Evolutionary conservation across 23 tunicate species (phyloP).

Genomic region (Halocynthia aurantium): DNA sequence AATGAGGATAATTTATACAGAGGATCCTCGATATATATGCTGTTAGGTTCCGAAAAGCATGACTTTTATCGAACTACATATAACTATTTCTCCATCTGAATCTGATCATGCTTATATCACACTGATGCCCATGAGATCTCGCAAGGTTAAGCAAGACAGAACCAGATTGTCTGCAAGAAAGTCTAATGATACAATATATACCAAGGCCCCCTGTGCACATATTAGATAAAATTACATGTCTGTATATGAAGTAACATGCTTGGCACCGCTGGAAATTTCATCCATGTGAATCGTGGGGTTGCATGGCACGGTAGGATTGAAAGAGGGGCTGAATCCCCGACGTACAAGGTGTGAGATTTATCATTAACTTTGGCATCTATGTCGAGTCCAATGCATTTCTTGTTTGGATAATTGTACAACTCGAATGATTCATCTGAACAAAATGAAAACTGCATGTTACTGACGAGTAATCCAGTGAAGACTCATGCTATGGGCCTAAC

Average conservation of each 20-base stretch:
- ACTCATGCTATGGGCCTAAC: neutral
- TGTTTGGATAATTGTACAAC: conserved; percentile 18
- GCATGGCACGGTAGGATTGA: conserved; percentile 29
- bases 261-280: conserved; percentile 14
- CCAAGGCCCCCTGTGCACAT: no score
- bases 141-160: no score
- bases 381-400: conserved; percentile 25
- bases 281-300: conserved; percentile 40
- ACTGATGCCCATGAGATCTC: no score
- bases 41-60: no score
- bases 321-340: neutral
- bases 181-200: neutral
- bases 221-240: conserved; percentile 31
- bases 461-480: neutral
- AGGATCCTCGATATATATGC: no score
- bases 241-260: conserved; percentile 35
- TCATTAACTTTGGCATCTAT: neutral
- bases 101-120: no score
- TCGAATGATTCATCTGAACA: conserved; percentile 51
- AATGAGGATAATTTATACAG: no score
- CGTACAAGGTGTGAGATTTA: neutral
- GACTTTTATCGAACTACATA: no score
- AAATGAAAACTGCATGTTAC: neutral
- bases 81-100: no score
- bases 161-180: no score